Conservation (phyloP, 2,113 vertebrate genomes). For the Rousettus leschenaultii region DNA sequence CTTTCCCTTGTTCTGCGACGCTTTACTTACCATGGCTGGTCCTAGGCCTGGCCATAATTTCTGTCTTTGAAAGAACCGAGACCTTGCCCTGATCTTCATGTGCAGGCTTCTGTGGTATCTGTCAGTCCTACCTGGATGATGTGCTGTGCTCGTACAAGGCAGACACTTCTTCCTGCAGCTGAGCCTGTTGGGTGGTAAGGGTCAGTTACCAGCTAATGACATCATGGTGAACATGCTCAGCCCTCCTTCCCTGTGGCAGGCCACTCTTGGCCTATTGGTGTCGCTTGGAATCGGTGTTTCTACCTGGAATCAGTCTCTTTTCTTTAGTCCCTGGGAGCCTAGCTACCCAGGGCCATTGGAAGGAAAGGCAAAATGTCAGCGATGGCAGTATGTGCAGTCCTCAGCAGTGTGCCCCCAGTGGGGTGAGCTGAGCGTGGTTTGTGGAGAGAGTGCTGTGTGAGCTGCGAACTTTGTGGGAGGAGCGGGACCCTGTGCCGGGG, state of each 20-base stretch:
- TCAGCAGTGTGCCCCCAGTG: not conserved
- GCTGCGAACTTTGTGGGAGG: not conserved
- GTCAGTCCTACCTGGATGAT: rapidly evolving
- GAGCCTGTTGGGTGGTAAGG: not conserved
- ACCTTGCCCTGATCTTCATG: not conserved
- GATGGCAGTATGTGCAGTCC: rapidly evolving
- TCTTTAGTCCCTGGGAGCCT: not conserved
- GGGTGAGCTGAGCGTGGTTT: not conserved
- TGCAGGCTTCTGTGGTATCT: rapidly evolving
- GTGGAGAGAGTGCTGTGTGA: not conserved
- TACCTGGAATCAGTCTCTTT: not conserved
- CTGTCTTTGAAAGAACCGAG: not conserved
- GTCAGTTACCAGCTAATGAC: not conserved
- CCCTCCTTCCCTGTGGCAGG: not conserved
- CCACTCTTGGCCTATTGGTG: not conserved
- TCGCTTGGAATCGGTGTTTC: not conserved
- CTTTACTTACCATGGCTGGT: not conserved
- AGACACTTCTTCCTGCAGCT: not conserved
- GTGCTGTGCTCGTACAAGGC: not conserved
- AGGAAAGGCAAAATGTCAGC: not conserved
- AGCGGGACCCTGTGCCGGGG: not conserved
- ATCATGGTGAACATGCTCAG: not conserved
- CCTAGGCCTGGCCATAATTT: not conserved
- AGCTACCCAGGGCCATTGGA: not conserved
- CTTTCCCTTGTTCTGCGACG: rapidly evolving